A percentile compares a stretch with the other conserved stretches of the same genome.
phyloP scores from a whole-genome alignment of 2,888 invertebrate genomes.

The Campoplex nolae region DNA sequence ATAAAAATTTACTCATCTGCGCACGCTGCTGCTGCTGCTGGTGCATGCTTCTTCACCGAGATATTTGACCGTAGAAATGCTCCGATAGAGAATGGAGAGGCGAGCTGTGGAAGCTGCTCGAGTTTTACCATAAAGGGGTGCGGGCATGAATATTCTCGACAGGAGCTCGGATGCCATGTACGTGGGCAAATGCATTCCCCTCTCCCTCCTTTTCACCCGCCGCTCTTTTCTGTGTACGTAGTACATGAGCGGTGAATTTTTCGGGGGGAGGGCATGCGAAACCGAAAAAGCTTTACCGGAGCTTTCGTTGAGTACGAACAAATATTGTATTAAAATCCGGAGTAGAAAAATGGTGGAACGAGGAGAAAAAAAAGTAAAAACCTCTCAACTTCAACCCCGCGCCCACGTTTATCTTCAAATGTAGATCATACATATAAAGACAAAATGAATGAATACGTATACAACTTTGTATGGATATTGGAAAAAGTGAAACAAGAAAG shows the following conservation, averaged over 20 bases:
- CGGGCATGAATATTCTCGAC: constrained; percentile 55
- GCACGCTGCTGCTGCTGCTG: background rate
- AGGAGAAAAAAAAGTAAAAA: background rate
- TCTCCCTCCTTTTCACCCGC: background rate
- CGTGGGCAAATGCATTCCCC: constrained; percentile 46
- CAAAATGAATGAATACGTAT: background rate
- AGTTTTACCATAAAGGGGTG: constrained; percentile 16
- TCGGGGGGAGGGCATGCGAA: constrained; percentile 15
- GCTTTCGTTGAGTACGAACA: constrained; percentile 41
- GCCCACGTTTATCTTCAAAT: background rate
- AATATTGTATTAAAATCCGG: constrained; percentile 55
- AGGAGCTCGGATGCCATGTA: constrained; percentile 40
- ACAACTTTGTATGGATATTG: background rate
- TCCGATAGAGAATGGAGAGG: constrained; percentile 16
- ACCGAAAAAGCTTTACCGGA: constrained; percentile 40
- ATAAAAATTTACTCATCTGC: constrained; percentile 56
- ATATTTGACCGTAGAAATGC: constrained; percentile 37
- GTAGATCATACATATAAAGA: background rate
- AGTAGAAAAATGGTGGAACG: background rate
- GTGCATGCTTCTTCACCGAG: constrained; percentile 14
- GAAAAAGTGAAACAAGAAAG: background rate
- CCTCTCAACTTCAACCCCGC: background rate
- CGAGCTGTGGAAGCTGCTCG: constrained; percentile 6
- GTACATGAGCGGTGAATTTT: constrained; percentile 8
- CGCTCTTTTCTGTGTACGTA: background rate